phyloP scores from a whole-genome alignment of 2,888 invertebrate genomes.

The Geophilus truncorum region DNA sequence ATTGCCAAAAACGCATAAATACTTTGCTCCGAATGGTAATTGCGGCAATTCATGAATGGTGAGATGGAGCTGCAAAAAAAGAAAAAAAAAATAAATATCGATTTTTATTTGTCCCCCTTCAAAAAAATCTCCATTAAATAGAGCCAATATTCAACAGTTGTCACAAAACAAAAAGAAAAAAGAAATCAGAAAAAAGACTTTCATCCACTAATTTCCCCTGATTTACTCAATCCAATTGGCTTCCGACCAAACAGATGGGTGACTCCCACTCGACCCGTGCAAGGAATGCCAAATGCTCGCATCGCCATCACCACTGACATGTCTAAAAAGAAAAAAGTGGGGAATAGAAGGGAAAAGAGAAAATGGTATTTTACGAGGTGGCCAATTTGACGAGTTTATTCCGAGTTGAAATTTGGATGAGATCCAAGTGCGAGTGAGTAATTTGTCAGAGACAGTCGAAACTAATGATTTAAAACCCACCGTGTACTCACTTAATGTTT shows the following conservation, averaged over 20 bases:
- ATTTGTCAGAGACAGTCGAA: neutral
- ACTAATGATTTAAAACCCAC: neutral
- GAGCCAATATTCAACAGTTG: conserved; percentile 1
- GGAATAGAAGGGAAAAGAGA: neutral
- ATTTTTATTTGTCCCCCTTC: neutral
- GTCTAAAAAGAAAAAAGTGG: neutral
- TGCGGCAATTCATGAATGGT: conserved; percentile 84
- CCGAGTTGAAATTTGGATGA: neutral
- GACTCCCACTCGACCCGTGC: conserved; percentile 20
- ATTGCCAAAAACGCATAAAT: conserved; percentile 85
- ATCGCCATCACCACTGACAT: neutral
- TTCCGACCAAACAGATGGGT: conserved; percentile 20
- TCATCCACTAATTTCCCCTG: conserved; percentile 1
- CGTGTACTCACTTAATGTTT: neutral
- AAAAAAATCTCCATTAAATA: neutral
- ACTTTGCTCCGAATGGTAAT: conserved; percentile 81
- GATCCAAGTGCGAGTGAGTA: neutral
- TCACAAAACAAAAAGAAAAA: neutral
- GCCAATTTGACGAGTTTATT: conserved; percentile 16
- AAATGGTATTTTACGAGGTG: neutral
- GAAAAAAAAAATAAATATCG: neutral
- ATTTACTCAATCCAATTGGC: conserved; percentile 20
- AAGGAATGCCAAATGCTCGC: neutral
- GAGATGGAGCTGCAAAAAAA: conserved; percentile 59
- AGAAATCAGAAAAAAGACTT: neutral